These are phyloP conservation scores for Pongo pygmaeus DNA, from an alignment of 2,113 vertebrate genomes.

Conservation along the genomic window DNA sequence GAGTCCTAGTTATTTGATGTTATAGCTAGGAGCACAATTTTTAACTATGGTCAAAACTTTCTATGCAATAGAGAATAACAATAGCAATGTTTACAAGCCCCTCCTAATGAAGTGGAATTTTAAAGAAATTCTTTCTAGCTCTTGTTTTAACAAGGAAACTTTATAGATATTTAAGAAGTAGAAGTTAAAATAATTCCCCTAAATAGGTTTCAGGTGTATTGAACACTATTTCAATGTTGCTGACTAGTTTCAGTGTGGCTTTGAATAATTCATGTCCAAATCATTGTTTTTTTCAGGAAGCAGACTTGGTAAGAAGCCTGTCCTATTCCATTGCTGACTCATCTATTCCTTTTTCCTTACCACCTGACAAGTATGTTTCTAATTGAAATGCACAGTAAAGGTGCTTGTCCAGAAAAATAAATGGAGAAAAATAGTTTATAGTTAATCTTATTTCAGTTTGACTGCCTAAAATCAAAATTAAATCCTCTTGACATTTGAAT, in stretches of 20 bases:
- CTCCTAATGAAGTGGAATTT: background rate
- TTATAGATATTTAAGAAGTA: conserved; percentile 49
- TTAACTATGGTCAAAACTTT: background rate
- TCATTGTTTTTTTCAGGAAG: conserved; percentile 73
- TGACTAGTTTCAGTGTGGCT: conserved; percentile 64
- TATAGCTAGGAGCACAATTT: background rate
- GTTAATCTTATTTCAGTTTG: conserved; percentile 60
- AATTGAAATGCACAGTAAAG: conserved; percentile 75
- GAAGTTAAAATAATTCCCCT: conserved; percentile 57
- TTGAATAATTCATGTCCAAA: conserved; percentile 82
- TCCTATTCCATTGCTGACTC: conserved; percentile 77
- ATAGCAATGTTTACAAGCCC: background rate
- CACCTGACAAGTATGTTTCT: conserved; percentile 75
- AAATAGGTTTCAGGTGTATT: conserved; percentile 70
- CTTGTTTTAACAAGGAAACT: conserved; percentile 37
- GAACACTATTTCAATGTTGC: conserved; percentile 66
- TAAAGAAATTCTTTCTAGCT: conserved; percentile 50
- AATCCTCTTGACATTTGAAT: conserved; percentile 18
- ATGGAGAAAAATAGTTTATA: conserved; percentile 66
- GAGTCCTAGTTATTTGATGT: background rate
- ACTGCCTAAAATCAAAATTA: conserved; percentile 60
- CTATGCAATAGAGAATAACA: background rate
- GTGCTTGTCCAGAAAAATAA: conserved; percentile 71
- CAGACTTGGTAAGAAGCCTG: conserved; percentile 68
- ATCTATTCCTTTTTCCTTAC: conserved; percentile 68